Evolutionary conservation across 2,113 vertebrate genomes (phyloP), one percentile per base, ranked within the genome.

Genomic region (Speoplatyrhinus poulsoni): DNA sequence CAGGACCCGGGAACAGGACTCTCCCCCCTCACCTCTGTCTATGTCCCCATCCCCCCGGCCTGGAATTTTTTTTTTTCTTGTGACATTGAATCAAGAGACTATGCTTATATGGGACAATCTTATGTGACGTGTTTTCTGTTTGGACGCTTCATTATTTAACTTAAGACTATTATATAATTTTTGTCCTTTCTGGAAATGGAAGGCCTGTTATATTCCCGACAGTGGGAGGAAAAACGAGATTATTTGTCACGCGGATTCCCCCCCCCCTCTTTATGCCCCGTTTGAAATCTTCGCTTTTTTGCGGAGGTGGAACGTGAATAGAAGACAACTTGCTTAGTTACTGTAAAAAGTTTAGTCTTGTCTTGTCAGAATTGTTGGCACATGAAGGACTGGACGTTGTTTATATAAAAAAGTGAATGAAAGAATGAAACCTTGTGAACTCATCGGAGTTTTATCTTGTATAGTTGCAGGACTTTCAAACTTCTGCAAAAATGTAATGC

Each of bases 401-500:
- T 80, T 69, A 4, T 41, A 41, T 41, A 63, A 56, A 64, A 58
- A 82, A 94, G 93, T 93, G 90, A 94, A 83, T 78, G 75, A 87
- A 73, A 83, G 91, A 94, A 93, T 93, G 93, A 95, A 93, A 94
- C 89, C 87, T 93, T 93, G 94, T 95, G 93, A 95, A 96, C 95
- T 96, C 95, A 91, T 92, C 90, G 85, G 95, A 95, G 96, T 96
- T 95, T 62, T 91, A 90, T 92, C 94, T 94, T 98, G 96, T 98
- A 98, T 94, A 97, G 98, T 94, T 95, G 96, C 96, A 96, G 98
- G 93, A 90, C 94, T 90, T 93, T 83, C 57, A 82, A 70, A 91
- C 95, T 95, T 96, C 97, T 97, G 96, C 96, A 94, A 90, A 93
- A 94, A 92, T 96, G 94, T 97, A 95, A 97, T 95, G 95, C 96